Percentiles rank a stretch among this genome's conserved stretches.
phyloP scores from a whole-genome alignment of 1,140 invertebrate species.

The Rhagoletis pomonella region DNA sequence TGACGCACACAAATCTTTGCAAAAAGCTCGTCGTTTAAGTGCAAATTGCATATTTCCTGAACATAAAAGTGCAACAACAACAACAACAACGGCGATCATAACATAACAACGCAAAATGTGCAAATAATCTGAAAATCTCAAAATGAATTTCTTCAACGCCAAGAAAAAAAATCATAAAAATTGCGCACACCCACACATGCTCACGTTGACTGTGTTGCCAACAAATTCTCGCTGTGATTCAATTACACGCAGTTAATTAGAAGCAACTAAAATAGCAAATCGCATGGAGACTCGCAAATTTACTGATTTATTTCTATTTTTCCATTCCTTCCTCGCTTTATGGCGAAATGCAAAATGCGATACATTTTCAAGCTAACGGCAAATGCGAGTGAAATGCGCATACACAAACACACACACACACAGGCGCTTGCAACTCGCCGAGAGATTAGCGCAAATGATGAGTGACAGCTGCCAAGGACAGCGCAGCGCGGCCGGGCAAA shows the following conservation, averaged over 20 bases:
- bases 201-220: background rate
- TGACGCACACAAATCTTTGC: background rate
- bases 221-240: constrained; percentile 26
- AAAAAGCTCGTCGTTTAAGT: constrained; percentile 14
- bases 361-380: background rate
- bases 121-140: constrained; percentile 46
- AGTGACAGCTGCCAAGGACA: constrained; percentile 49
- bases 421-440: background rate
- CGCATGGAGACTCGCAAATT: background rate
- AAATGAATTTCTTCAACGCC: background rate
- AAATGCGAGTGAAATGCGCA: background rate
- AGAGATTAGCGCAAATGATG: constrained; percentile 19
- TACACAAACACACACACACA: too few species aligned
- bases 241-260: constrained; percentile 48
- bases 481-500: background rate
- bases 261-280: constrained; percentile 21
- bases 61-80: constrained; percentile 35
- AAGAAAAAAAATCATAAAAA: background rate
- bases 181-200: background rate
- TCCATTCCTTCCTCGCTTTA: background rate
- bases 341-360: constrained; percentile 6
- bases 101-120: constrained; percentile 24
- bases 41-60: constrained; percentile 51
- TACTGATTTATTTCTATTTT: constrained; percentile 32
- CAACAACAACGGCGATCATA: background rate